Evolutionary conservation across 2,888 invertebrate genomes (phyloP).

Genomic region (Aleiodes testaceus): DNA sequence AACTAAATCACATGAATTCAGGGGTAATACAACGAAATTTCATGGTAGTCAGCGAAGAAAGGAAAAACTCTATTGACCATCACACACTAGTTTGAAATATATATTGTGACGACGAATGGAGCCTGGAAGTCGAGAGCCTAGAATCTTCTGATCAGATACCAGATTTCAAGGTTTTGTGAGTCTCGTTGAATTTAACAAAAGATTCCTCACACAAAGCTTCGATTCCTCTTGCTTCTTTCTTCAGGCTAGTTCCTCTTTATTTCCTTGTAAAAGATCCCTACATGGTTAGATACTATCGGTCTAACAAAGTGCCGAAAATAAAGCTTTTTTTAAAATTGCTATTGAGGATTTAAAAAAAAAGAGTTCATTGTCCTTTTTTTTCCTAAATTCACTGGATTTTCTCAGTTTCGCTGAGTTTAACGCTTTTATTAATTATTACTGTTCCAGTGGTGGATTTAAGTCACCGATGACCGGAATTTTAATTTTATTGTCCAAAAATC

Average conservation of each 20-base stretch:
- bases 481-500: too few species aligned
- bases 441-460: too few species aligned
- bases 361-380: neutral
- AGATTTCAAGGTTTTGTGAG: slow-evolving; percentile 11
- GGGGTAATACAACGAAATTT: too few species aligned
- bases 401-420: too few species aligned
- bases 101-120: slow-evolving; percentile 14
- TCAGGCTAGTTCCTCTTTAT: neutral
- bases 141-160: slow-evolving; percentile 26
- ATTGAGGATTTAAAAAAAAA: neutral
- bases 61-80: neutral
- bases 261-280: slow-evolving; percentile 2
- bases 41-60: too few species aligned
- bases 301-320: slow-evolving; percentile 11
- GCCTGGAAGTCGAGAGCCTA: slow-evolving; percentile 18
- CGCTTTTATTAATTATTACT: too few species aligned
- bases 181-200: slow-evolving; percentile 20
- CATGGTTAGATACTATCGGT: slow-evolving; percentile 17
- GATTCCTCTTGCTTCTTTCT: neutral
- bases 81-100: neutral
- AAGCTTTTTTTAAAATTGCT: slow-evolving; percentile 1
- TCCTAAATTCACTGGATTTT: too few species aligned
- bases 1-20: too few species aligned
- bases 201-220: neutral
- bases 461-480: too few species aligned